Percentiles rank a stretch among this genome's conserved stretches.
phyloP scores from a whole-genome alignment of 2,888 invertebrate species.

The Anthoptus insignis region DNA sequence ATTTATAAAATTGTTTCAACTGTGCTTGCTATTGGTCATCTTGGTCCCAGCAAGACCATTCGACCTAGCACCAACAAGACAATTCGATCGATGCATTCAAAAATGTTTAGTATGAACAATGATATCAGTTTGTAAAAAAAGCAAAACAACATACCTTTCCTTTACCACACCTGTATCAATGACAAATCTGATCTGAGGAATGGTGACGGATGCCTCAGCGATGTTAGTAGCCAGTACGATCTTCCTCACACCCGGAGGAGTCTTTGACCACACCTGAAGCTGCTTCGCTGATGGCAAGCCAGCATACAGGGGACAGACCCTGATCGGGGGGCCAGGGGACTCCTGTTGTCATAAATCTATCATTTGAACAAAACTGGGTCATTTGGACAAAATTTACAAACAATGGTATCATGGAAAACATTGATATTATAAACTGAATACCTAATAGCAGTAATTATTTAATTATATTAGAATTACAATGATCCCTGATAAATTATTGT shows the following conservation, averaged over 20 bases:
- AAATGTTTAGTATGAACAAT: no score
- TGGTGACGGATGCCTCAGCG: slow-evolving; percentile 99
- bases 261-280: slow-evolving; percentile 93
- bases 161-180: slow-evolving; percentile 98
- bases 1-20: no score
- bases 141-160: slow-evolving; percentile 87
- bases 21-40: no score
- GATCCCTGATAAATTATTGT: no score
- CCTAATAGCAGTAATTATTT: no score
- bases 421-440: not conserved
- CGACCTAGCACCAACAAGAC: no score
- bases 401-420: slow-evolving; percentile 3
- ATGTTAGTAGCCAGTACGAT: slow-evolving; percentile 98
- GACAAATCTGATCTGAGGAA: slow-evolving; percentile 96
- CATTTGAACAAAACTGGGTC: slow-evolving; percentile 38
- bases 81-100: no score
- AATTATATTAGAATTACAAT: no score
- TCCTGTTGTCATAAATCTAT: slow-evolving; percentile 69
- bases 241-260: slow-evolving; percentile 93
- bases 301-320: slow-evolving; percentile 96
- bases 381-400: not conserved
- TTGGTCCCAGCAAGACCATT: no score
- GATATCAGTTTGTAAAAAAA: no score
- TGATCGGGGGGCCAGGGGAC: slow-evolving; percentile 89
- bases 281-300: slow-evolving; percentile 96